phyloP scores from a whole-genome alignment of 2,113 vertebrate species.

The Pogonocichla stellata region DNA sequence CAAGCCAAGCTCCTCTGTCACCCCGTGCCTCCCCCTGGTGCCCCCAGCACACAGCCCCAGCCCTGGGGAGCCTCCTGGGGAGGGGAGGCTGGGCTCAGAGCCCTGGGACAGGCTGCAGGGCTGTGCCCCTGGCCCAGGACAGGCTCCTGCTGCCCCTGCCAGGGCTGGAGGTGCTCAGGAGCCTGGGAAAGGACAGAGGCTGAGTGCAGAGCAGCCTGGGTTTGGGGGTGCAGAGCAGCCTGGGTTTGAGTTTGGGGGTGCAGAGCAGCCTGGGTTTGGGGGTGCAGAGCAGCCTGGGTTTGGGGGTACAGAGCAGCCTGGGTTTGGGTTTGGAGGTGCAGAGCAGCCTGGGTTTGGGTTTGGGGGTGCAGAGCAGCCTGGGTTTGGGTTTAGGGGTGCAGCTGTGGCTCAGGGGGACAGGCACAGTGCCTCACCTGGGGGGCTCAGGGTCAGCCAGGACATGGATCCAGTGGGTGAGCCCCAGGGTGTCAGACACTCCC shows the following conservation, averaged over 20 bases:
- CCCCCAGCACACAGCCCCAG: neutral
- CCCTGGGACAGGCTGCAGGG: neutral
- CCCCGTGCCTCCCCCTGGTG: slow-evolving; percentile 61
- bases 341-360: too few species aligned
- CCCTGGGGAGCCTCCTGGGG: neutral
- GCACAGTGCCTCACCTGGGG: neutral
- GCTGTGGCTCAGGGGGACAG: neutral
- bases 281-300: too few species aligned
- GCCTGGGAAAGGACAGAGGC: neutral
- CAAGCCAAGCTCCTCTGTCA: slow-evolving; percentile 71
- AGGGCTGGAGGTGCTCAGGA: neutral
- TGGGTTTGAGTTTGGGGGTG: too few species aligned
- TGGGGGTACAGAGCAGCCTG: too few species aligned
- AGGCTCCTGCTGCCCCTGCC: neutral
- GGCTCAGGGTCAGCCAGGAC: neutral
- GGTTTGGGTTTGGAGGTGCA: too few species aligned
- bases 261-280: too few species aligned
- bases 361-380: too few species aligned
- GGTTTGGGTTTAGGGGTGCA: neutral
- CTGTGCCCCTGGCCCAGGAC: neutral
- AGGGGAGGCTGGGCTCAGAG: neutral
- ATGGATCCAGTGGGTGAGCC: rapidly evolving
- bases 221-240: too few species aligned
- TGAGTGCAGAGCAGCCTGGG: neutral
- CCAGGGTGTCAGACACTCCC: neutral